These are phyloP conservation scores for Diorhabda sublineata DNA, from an alignment of 1,140 invertebrate genomes.

Conservation along the genomic window DNA sequence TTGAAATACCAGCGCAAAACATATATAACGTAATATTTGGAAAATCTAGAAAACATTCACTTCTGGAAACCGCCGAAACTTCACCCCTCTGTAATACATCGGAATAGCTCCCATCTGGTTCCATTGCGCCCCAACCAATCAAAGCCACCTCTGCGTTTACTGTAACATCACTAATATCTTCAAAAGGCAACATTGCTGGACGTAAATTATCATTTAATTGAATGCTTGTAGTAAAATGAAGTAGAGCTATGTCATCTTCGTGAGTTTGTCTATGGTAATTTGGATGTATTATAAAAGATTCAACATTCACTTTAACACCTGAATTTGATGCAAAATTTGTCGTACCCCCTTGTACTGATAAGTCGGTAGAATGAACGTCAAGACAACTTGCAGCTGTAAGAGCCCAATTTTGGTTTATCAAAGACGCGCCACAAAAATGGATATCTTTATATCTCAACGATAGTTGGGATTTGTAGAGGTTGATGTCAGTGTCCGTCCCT, in stretches of 20 bases:
- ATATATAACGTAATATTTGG: slow-evolving; percentile 40
- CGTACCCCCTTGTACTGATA: slow-evolving; percentile 8
- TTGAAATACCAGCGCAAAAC: slow-evolving; percentile 42
- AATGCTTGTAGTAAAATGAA: slow-evolving; percentile 29
- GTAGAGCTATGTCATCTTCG: slow-evolving; percentile 44
- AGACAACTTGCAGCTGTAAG: slow-evolving; percentile 23
- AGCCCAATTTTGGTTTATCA: slow-evolving; percentile 21
- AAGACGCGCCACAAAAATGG: slow-evolving; percentile 27
- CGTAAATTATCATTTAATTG: not conserved
- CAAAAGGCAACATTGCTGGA: not conserved
- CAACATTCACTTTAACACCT: not conserved
- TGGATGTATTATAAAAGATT: slow-evolving; percentile 26
- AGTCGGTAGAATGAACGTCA: not conserved
- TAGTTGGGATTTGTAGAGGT: slow-evolving; percentile 53
- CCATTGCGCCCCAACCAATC: slow-evolving; percentile 36
- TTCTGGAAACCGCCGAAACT: slow-evolving; percentile 9
- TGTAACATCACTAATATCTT: slow-evolving; percentile 15
- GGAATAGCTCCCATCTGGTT: slow-evolving; percentile 14
- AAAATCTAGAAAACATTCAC: slow-evolving; percentile 16
- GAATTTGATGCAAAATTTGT: not conserved
- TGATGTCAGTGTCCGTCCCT: slow-evolving; percentile 48
- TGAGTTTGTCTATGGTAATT: slow-evolving; percentile 39
- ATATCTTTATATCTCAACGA: slow-evolving; percentile 43
- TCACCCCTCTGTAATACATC: slow-evolving; percentile 14
- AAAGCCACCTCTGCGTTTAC: slow-evolving; percentile 14